A percentile compares a stretch with the other conserved stretches of the same genome.
Conservation (phyloP, 1,140 invertebrate species). For the Camponotus floridanus region DNA sequence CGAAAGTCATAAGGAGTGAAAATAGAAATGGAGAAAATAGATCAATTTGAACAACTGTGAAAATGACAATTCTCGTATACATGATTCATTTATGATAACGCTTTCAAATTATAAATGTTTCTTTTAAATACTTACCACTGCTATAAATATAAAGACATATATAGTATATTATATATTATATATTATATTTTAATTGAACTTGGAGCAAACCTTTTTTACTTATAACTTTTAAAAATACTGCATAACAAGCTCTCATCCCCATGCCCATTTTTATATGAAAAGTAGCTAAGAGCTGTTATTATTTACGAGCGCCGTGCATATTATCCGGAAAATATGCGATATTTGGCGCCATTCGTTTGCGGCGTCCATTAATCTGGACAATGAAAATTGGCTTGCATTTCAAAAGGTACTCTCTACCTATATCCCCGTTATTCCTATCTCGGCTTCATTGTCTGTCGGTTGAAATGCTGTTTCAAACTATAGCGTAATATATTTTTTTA, state of each 20-base stretch:
- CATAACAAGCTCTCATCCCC: constrained; percentile 72
- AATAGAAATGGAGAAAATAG: neutral
- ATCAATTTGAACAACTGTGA: neutral
- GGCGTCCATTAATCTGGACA: constrained; percentile 80
- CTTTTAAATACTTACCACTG: neutral
- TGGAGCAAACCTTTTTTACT: neutral
- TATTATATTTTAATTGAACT: neutral
- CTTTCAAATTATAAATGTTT: neutral
- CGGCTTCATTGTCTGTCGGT: constrained; percentile 51
- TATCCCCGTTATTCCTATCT: constrained; percentile 51
- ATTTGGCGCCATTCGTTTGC: constrained; percentile 78
- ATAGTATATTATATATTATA: neutral
- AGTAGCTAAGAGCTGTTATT: constrained; percentile 76
- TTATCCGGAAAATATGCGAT: constrained; percentile 82
- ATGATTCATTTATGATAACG: neutral
- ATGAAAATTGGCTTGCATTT: constrained; percentile 82
- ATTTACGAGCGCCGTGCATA: constrained; percentile 81
- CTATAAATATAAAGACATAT: neutral
- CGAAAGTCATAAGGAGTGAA: neutral
- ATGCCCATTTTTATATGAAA: constrained; percentile 69
- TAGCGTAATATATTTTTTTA: constrained; percentile 54
- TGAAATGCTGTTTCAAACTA: constrained; percentile 74
- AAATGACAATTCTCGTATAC: neutral
- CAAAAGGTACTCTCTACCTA: constrained; percentile 66
- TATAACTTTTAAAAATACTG: constrained; percentile 63